These are phyloP conservation scores for Probaryconus sp. DNA, from an alignment of 1,140 invertebrate species.

Conservation along the genomic window DNA sequence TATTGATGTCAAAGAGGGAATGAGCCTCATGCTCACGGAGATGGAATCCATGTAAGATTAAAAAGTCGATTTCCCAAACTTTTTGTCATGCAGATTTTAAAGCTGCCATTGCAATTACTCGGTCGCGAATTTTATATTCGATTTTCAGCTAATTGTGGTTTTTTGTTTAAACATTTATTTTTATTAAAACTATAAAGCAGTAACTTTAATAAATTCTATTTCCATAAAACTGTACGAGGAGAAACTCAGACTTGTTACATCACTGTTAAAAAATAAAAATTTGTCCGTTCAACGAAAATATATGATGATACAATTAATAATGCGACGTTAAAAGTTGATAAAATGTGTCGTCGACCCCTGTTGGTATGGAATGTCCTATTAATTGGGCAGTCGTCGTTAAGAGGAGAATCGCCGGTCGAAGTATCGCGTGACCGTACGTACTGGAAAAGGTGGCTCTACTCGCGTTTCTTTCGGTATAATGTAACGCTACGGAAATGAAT, in stretches of 20 bases:
- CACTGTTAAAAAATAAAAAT: no score
- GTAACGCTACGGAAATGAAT: constrained; percentile 22
- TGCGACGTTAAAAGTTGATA: background rate
- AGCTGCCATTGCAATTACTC: background rate
- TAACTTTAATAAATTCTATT: no score
- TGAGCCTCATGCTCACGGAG: constrained; percentile 28
- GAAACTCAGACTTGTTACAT: no score
- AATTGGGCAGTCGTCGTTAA: constrained; percentile 27
- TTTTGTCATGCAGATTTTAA: constrained; percentile 15
- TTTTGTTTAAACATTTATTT: no score
- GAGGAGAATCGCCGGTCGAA: constrained; percentile 23
- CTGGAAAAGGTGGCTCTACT: constrained; percentile 32
- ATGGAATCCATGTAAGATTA: constrained; percentile 33
- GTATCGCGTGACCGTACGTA: constrained; percentile 36
- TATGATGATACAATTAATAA: no score
- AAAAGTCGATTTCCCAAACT: constrained; percentile 33
- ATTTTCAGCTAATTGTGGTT: no score
- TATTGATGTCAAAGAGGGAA: constrained; percentile 19
- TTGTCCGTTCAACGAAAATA: no score
- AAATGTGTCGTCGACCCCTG: constrained; percentile 30
- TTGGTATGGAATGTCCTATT: constrained; percentile 35
- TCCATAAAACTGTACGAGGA: no score
- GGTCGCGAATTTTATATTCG: background rate
- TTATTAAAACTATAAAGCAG: no score
- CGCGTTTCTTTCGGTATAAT: constrained; percentile 40